Conservation (phyloP, 37 sponge, comb jelly and placozoan genomes). For the Dysidea cf. avara region DNA sequence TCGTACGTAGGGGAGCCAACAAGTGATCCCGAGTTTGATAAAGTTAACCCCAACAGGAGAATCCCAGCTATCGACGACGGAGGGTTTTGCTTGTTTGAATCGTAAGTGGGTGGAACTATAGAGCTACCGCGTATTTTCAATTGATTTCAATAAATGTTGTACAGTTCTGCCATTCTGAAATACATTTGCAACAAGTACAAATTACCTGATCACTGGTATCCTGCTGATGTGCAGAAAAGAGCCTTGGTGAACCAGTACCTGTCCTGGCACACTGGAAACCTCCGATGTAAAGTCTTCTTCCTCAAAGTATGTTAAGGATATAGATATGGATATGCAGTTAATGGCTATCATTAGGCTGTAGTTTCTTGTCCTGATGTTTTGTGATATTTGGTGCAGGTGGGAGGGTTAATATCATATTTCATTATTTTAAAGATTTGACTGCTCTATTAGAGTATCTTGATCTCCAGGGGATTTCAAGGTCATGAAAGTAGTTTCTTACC, state of each 20-base stretch:
- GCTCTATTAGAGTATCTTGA: too few relatives aligned
- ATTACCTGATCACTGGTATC: constrained; percentile 38
- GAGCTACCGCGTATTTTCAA: background rate
- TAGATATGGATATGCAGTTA: background rate
- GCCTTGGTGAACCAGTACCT: constrained; percentile 37
- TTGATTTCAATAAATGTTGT: too few relatives aligned
- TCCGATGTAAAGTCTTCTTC: background rate
- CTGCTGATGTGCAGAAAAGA: constrained; percentile 14
- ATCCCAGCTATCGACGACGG: constrained; percentile 28
- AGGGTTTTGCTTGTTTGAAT: constrained; percentile 10
- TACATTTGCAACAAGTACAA: constrained; percentile 10
- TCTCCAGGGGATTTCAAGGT: too few relatives aligned
- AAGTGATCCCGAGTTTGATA: background rate
- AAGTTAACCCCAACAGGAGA: constrained; percentile 5
- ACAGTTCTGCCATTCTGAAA: constrained; percentile 25
- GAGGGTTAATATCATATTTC: background rate
- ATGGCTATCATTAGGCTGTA: background rate
- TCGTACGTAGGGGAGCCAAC: constrained; percentile 6
- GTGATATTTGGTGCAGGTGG: background rate
- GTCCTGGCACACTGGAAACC: constrained; percentile 9
- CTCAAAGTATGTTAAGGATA: background rate
- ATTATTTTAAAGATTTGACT: too few relatives aligned
- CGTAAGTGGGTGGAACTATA: background rate
- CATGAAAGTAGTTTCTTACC: too few relatives aligned
- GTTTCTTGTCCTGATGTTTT: background rate